Percentiles rank a stretch among this genome's conserved stretches.
These are phyloP conservation scores for Tychaedon coryphoeus DNA, from an alignment of 2,113 vertebrate species.

Conservation along the genomic window DNA sequence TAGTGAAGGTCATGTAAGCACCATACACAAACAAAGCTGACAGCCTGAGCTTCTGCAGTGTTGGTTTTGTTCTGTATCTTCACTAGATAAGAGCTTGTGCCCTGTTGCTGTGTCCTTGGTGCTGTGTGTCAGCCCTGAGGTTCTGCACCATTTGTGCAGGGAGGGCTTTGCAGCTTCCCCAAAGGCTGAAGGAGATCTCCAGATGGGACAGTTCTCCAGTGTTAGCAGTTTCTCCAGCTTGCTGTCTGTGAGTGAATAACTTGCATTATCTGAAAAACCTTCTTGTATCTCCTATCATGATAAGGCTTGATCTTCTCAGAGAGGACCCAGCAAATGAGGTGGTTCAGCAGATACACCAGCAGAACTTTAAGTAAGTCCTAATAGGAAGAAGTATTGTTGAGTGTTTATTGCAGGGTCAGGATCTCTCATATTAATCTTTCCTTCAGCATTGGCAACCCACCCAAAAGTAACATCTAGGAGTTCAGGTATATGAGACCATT, in stretches of 20 bases:
- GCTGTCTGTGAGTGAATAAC: not conserved
- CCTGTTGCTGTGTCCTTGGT: not conserved
- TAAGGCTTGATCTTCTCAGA: not conserved
- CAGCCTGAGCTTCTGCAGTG: conserved; percentile 16
- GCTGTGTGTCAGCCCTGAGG: not conserved
- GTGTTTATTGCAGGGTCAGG: conserved; percentile 45
- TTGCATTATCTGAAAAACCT: not conserved
- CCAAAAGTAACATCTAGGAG: conserved; percentile 24
- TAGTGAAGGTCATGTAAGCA: not conserved
- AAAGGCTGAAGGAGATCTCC: not conserved
- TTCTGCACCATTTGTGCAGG: not conserved
- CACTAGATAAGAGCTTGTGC: not conserved
- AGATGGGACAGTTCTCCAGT: not conserved
- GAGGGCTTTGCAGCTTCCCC: not conserved
- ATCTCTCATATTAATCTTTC: conserved; percentile 8
- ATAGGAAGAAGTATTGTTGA: conserved; percentile 12
- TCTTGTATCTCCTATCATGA: not conserved
- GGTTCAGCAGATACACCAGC: not conserved
- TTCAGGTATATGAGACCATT: not conserved
- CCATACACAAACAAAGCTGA: not conserved
- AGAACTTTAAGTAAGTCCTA: not conserved
- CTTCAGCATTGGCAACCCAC: conserved; percentile 16
- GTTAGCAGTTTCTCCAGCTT: not conserved
- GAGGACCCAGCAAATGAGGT: not conserved
- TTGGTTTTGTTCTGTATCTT: conserved; percentile 3